Evolutionary conservation across 2,113 vertebrate species (phyloP), one percentile per base, ranked within the genome.

Genomic region (Cranoglanis bouderius): DNA sequence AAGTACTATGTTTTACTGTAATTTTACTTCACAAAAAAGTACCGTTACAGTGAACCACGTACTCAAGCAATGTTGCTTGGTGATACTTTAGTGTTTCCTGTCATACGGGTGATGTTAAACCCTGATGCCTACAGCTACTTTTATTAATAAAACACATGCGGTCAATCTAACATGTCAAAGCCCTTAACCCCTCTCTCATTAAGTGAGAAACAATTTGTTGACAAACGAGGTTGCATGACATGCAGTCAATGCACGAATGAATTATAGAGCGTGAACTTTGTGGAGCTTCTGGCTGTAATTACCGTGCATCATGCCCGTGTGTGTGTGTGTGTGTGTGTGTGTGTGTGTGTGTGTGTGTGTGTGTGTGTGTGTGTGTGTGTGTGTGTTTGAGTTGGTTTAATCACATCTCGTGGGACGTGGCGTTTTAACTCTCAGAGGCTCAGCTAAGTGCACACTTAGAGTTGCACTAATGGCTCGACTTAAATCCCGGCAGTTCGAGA

Each of bases 121-220:
- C 40, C 59, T 35, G 59, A 67, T 21, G 24, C 75, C 29, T 16
- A 21, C 77, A 67, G 55, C 59, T 61, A 24, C 53, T 7, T 26
- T 49, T 35, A 46, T 67, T 53, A 82, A 70, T 82, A 87, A 67
- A 67, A 38, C 75, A 38, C 13, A 67, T 51, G 75, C 43, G 38
- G 75, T 67, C 86, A 65, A 8, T 61, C 32, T 7, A 84, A 46
- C 38, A 65, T 8, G 13, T 46, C 59, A n/a, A 81, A 9, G n/a
- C 49, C 57, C 46, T 70, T 70, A 82, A 72, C 78, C 49, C 9
- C 24, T 55, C 63, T 70, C 24, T 14, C 78, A 65, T 84, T 82
- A 87, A 82, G 43, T 87, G 46, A 51, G 46, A 82, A 72, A 88
- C 70, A 88, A 87, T 80, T 35, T 80, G 29, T 49, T 63, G 85